These are phyloP conservation scores for Bombus fervidus DNA, from an alignment of 1,140 invertebrate genomes.

Conservation along the genomic window DNA sequence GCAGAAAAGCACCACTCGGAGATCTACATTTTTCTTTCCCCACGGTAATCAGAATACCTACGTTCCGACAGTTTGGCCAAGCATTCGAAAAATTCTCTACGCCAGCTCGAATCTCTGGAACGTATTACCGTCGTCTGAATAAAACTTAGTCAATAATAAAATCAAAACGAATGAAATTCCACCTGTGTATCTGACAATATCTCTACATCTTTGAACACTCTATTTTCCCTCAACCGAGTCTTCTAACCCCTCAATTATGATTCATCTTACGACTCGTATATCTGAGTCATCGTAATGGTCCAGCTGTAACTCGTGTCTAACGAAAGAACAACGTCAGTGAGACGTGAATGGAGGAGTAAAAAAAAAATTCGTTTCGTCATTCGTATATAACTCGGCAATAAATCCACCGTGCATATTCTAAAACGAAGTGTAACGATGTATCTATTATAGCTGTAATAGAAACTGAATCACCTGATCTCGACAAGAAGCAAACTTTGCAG, in stretches of 20 bases:
- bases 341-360: neutral
- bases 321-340: conserved; percentile 18
- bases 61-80: neutral
- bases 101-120: neutral
- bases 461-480: too few species aligned
- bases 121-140: neutral
- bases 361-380: neutral
- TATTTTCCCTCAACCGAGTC: neutral
- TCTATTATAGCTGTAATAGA: too few species aligned
- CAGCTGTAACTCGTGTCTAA: neutral
- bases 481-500: too few species aligned
- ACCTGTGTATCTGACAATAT: neutral
- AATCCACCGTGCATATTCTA: too few species aligned
- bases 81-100: neutral
- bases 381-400: too few species aligned
- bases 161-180: neutral
- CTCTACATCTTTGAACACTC: neutral
- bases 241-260: conserved; percentile 15
- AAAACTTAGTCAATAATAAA: neutral
- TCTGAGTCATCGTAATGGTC: conserved; percentile 22
- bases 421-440: too few species aligned
- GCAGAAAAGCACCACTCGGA: neutral
- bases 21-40: conserved; percentile 9
- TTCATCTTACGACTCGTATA: conserved; percentile 1
- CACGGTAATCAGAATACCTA: neutral